Conservation (phyloP, 2,113 vertebrate genomes). For the Loxodonta africana region DNA sequence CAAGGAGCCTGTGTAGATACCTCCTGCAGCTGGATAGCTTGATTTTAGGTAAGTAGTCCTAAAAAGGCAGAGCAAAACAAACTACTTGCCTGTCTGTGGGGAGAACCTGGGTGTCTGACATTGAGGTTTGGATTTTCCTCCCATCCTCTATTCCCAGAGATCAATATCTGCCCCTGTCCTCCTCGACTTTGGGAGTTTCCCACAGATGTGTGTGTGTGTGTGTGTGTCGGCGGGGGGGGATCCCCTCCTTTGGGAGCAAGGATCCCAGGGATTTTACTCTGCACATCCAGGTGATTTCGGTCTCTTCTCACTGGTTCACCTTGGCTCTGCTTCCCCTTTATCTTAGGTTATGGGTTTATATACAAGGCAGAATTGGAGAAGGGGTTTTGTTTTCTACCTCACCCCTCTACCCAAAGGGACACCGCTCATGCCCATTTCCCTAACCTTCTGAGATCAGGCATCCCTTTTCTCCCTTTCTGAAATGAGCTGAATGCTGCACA, state of each 20-base stretch:
- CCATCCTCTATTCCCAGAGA: background rate
- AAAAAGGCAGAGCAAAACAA: background rate
- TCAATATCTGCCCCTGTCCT: background rate
- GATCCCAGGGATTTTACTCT: constrained; percentile 15
- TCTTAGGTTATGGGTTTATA: background rate
- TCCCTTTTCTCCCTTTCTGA: background rate
- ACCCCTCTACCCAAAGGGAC: background rate
- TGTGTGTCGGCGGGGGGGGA: background rate
- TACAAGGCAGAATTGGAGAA: background rate
- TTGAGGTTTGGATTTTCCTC: background rate
- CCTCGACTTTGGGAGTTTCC: background rate
- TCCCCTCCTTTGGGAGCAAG: background rate
- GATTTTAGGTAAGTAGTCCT: background rate
- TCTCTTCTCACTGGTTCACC: constrained; percentile 4
- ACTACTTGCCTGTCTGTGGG: background rate
- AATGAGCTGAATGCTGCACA: background rate
- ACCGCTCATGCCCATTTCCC: constrained; percentile 31
- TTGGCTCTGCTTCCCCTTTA: background rate
- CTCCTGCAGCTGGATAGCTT: background rate
- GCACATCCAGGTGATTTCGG: background rate
- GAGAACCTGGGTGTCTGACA: background rate
- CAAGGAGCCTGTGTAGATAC: background rate
- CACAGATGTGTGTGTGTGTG: constrained; percentile 10
- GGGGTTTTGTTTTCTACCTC: background rate
- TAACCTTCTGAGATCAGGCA: background rate